Base-by-base conservation (phyloP, 2,888 invertebrate species). In the Phyto melanocephala region DNA sequence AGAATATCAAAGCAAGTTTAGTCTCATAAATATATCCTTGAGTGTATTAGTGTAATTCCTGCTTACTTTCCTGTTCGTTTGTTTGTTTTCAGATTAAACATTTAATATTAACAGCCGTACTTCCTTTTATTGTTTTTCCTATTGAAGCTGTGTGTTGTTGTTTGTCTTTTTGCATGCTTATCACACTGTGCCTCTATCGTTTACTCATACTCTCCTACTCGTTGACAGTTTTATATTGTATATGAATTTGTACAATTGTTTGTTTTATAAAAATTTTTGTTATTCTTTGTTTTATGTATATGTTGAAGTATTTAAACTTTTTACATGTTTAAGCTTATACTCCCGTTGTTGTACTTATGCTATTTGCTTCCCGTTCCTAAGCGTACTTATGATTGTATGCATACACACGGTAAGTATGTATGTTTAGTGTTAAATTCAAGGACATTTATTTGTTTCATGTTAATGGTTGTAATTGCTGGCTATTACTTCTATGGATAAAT, bases 251-350 rank as follows among this genome's bases (percentile, higher is more conserved):
- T 56, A 56, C 8, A 15, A 8, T 54, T 54, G n/a, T 74, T 74
- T 74, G 54, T 54, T 65, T 63, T 74, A 65, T 47, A 54, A 54
- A 22, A 62, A 35, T 54, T 63, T 45, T 56, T 33, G 1, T 33
- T 54, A 15, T 56, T 37, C 22, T 35, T 63, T 22, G 62, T 35
- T 47, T 22, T 56, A 33, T 28, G 28, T 28, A n/a, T n/a, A n/a
- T n/a, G n/a, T n/a, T n/a, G n/a, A n/a, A n/a, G n/a, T 74, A 54
- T 63, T 74, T 74, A 54, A 54, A 74, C 54, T 74, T 74, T 54
- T 72, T 45, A 24, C 8, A 42, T 42, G 10, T 35, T 17, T 47
- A 50, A 60, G 28, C 67, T 58, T 47, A 37, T 33, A n/a, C 15
- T 54, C 7, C 24, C 20, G 8, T 20, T 22, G 22, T 11, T 42